A percentile compares a stretch with the other conserved stretches of the same genome.
Evolutionary conservation across 2,888 invertebrate species (phyloP).

Genomic region (Acrocera orbiculus): DNA sequence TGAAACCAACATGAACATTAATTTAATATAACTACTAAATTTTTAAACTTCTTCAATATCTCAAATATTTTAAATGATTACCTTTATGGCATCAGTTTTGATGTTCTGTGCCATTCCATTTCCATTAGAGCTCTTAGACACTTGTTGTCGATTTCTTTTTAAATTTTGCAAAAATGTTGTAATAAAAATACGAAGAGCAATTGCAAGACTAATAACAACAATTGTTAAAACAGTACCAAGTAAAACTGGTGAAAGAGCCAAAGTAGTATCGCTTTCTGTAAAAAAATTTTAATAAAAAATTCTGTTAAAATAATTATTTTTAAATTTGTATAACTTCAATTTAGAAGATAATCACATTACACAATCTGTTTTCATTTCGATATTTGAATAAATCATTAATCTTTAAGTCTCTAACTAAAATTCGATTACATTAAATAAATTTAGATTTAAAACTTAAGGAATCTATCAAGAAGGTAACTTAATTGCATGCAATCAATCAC

Average conservation of each 20-base stretch:
- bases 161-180: conserved; percentile 30
- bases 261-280: conserved; percentile 26
- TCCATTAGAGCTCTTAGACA: conserved; percentile 24
- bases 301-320: no score
- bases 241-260: conserved; percentile 29
- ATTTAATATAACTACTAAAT: no score
- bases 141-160: conserved; percentile 28
- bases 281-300: neutral
- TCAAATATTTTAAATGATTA: conserved; percentile 13
- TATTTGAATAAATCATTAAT: no score
- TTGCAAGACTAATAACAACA: conserved; percentile 30
- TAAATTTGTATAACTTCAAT: no score
- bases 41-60: no score
- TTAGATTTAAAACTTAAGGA: no score
- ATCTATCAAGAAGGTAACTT: no score
- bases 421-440: no score
- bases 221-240: conserved; percentile 31
- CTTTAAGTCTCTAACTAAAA: no score
- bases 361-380: no score
- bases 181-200: conserved; percentile 29
- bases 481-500: conserved; percentile 20
- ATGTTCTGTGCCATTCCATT: conserved; percentile 23
- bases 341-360: no score
- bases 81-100: conserved; percentile 26
- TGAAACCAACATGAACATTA: no score